Base-by-base conservation (phyloP, 2,113 vertebrate species). In the Mandrillus leucophaeus region DNA sequence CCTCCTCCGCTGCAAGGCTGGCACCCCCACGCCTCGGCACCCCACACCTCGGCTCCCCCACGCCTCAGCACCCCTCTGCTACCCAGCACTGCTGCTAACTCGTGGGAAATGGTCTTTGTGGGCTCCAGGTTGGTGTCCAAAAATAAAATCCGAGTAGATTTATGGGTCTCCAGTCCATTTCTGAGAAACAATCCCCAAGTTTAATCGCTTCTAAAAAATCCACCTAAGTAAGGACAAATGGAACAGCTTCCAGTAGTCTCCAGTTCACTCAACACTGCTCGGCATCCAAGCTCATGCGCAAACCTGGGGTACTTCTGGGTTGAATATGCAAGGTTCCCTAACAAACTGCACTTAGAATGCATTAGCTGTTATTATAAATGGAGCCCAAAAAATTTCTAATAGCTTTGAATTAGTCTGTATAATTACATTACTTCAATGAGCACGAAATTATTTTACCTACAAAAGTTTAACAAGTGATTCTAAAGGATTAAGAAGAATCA, bases 41-140 rank as follows among this genome's bases (percentile, higher is more conserved):
- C 17, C 23, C 45, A 45, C 45, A 8, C 45, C 45, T 45, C 45
- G 0, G 0, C 35, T 30, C 18, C 2, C 35, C 61, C 61, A 18
- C 0, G 0, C 8, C 1, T 3, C 57, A 8, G 7, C 0, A 0
- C 14, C 72, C 14, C 8, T 18, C 72, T 5, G 12, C 38, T 2
- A 8, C 50, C 68, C 50, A 35, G 22, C 2, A 5, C 22, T 3
- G 25, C 87, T 10, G 50, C 4, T 35, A 48, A 40, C 73, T 20
- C 10, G 13, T 82, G 0, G 0, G n/a, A 79, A 80, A 38, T 10
- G 3, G 12, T 3, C 72, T 78, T 1, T 18, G 38, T 2, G 23
- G 32, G 6, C 59, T 89, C 72, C 55, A 92, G 61, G 35, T 5
- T 48, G 40, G 12, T 22, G 27, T 22, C 79, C 66, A 12, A 59